These are phyloP conservation scores for Apotomis turbidana DNA, from an alignment of 2,888 invertebrate genomes.

Conservation along the genomic window DNA sequence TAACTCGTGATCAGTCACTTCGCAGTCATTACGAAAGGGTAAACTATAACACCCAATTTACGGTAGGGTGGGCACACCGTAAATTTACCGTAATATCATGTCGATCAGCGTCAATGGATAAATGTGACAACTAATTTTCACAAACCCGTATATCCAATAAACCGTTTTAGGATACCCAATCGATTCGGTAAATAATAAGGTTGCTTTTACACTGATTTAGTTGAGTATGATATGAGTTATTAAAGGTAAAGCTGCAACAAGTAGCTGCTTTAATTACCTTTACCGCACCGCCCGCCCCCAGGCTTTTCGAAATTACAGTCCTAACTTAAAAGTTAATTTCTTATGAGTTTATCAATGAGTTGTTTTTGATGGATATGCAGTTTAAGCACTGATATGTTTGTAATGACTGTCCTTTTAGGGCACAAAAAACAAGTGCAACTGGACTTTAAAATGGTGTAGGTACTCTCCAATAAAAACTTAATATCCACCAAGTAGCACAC, in stretches of 20 bases:
- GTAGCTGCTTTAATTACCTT: conserved; percentile 49
- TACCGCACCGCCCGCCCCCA: conserved; percentile 39
- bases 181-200: not conserved
- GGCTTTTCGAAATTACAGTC: conserved; percentile 23
- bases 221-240: conserved; percentile 7
- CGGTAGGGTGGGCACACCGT: conserved; percentile 33
- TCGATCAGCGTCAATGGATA: conserved; percentile 35
- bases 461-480: no score
- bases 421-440: not conserved
- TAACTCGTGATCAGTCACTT: conserved; percentile 38
- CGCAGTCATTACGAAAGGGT: conserved; percentile 37
- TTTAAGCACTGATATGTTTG: conserved; percentile 6
- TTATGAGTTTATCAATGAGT: conserved; percentile 30
- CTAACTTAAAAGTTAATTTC: conserved; percentile 25
- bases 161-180: not conserved
- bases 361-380: conserved; percentile 6
- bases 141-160: not conserved
- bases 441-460: not conserved
- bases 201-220: conserved; percentile 5
- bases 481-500: no score
- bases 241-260: conserved; percentile 41
- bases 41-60: conserved; percentile 35
- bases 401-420: conserved; percentile 17
- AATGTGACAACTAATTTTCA: not conserved
- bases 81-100: conserved; percentile 38